phyloP scores from a whole-genome alignment of 2,797 vertebrate genomes.

The Rhinella marina region DNA sequence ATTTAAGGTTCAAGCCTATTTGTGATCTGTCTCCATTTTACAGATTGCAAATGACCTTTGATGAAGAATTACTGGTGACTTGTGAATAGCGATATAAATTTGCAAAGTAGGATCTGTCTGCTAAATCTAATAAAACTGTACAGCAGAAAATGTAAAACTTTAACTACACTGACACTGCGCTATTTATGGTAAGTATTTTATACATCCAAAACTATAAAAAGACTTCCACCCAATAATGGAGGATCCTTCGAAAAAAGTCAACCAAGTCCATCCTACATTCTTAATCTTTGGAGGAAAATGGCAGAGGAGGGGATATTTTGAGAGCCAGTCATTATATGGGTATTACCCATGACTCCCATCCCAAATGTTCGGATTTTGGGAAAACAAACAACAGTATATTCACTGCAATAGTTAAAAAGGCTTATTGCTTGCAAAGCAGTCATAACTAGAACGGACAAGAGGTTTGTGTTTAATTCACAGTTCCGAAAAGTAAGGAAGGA shows the following conservation, averaged over 20 bases:
- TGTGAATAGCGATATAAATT: neutral
- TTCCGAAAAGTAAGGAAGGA: slow-evolving; percentile 27
- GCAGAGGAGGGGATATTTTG: neutral
- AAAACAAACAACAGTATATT: slow-evolving; percentile 9
- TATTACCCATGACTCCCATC: neutral
- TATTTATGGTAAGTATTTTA: neutral
- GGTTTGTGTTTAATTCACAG: slow-evolving; percentile 36
- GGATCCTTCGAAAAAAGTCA: neutral
- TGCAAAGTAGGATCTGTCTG: neutral
- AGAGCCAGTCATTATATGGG: neutral
- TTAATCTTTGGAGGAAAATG: neutral
- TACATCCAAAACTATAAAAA: slow-evolving; percentile 8
- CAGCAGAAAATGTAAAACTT: slow-evolving; percentile 13
- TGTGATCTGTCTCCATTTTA: neutral
- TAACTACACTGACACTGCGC: neutral
- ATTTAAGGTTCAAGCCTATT: neutral
- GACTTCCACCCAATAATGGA: neutral
- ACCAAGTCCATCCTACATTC: neutral
- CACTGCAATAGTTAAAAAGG: neutral
- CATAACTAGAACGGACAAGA: neutral
- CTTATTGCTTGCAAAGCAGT: slow-evolving; percentile 14
- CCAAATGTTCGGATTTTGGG: neutral
- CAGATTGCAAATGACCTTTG: neutral
- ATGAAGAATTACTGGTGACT: neutral
- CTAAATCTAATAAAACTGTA: neutral